phyloP scores from a whole-genome alignment of 2,888 invertebrate genomes.

The Apamea sordens region DNA sequence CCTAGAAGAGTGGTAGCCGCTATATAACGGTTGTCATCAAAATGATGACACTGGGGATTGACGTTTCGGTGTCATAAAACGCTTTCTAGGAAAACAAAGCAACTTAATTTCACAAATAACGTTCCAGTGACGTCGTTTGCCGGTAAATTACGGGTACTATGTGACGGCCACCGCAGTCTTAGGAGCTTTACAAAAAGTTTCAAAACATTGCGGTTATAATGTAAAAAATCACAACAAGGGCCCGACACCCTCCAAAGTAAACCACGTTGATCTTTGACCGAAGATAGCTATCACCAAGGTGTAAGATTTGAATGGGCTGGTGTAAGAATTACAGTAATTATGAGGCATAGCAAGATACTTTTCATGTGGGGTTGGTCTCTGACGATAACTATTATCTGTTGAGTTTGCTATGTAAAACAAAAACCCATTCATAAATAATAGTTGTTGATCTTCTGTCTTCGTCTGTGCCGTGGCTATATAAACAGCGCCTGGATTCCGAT shows the following conservation, averaged over 20 bases:
- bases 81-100: neutral
- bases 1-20: too few species aligned
- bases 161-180: too few species aligned
- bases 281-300: neutral
- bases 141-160: too few species aligned
- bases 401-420: neutral
- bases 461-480: conserved; percentile 7
- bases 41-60: neutral
- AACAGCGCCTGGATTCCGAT: conserved; percentile 58
- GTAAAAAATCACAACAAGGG: neutral
- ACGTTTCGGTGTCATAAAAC: too few species aligned
- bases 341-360: neutral
- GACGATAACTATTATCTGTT: too few species aligned
- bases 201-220: too few species aligned
- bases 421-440: neutral
- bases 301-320: neutral
- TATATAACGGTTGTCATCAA: too few species aligned
- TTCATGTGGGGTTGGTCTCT: neutral
- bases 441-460: neutral
- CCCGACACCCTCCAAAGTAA: too few species aligned
- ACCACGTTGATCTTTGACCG: neutral
- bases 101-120: neutral
- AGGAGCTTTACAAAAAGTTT: too few species aligned
- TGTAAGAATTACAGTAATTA: neutral
- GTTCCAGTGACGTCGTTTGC: neutral